These are phyloP conservation scores for Pyrgilauda ruficollis DNA, from an alignment of 2,113 vertebrate species.

Conservation along the genomic window DNA sequence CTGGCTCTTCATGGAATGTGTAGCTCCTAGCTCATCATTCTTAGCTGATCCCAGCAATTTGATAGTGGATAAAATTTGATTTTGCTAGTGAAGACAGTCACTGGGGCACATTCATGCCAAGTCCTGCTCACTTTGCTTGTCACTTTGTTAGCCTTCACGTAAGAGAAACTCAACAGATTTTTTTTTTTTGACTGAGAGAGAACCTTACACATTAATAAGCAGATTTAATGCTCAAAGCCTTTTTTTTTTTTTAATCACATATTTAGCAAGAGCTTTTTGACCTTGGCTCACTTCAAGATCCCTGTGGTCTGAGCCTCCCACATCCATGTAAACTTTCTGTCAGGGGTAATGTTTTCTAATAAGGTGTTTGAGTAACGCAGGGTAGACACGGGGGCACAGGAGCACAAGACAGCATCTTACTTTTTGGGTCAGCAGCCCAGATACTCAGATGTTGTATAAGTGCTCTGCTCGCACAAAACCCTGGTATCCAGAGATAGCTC, in stretches of 20 bases:
- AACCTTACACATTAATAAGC: neutral
- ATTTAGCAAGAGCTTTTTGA: neutral
- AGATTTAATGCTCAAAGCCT: neutral
- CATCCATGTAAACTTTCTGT: neutral
- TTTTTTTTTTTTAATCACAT: accelerated
- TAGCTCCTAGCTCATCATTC: neutral
- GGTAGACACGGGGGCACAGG: neutral
- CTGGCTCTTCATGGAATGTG: neutral
- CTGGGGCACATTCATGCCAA: accelerated
- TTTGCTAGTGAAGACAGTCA: neutral
- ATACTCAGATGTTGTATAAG: neutral
- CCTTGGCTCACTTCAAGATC: neutral
- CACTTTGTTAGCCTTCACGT: neutral
- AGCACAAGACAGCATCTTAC: neutral
- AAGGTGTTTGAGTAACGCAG: neutral
- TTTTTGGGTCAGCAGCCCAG: neutral
- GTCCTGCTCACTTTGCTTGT: neutral
- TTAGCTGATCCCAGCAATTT: neutral
- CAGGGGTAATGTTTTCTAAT: neutral
- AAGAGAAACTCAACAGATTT: neutral
- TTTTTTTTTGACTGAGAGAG: neutral
- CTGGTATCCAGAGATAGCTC: neutral
- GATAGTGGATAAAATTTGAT: neutral
- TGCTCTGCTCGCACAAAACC: neutral
- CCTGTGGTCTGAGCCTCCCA: neutral